These are phyloP conservation scores for Rhabdomys dilectus DNA, from an alignment of 2,113 vertebrate species.

Conservation along the genomic window DNA sequence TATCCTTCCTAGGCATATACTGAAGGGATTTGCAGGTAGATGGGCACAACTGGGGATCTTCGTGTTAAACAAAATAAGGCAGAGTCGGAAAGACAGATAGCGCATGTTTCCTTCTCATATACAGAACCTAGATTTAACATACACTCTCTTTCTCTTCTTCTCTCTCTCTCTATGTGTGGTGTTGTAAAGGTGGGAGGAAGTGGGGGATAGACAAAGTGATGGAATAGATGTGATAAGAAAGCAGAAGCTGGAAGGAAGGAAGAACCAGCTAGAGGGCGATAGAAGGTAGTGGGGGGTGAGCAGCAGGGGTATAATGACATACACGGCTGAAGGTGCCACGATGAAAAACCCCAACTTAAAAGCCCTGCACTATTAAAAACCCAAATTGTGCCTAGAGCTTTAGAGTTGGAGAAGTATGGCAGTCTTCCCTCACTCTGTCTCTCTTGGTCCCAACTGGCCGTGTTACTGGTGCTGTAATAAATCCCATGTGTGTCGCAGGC, in stretches of 20 bases:
- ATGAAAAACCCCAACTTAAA: not conserved
- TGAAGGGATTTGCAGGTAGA: not conserved
- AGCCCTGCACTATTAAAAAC: not conserved
- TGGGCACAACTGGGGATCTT: not conserved
- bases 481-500: not conserved
- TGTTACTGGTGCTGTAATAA: not conserved
- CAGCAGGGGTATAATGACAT: not conserved
- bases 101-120: not conserved
- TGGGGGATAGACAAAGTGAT: too few relatives aligned
- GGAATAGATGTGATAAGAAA: not conserved
- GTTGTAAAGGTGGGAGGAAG: not conserved
- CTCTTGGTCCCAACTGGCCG: not conserved
- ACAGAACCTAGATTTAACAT: not conserved
- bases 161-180: not conserved
- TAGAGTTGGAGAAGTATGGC: not conserved
- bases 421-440: too few relatives aligned
- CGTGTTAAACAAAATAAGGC: not conserved
- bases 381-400: not conserved
- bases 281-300: not conserved
- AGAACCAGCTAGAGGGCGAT: not conserved
- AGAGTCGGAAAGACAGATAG: not conserved
- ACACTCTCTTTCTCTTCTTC: not conserved
- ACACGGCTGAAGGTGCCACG: not conserved
- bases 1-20: not conserved
- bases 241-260: not conserved